Base-by-base conservation (phyloP, 2,888 invertebrate genomes). In the Epinotia nisella region DNA sequence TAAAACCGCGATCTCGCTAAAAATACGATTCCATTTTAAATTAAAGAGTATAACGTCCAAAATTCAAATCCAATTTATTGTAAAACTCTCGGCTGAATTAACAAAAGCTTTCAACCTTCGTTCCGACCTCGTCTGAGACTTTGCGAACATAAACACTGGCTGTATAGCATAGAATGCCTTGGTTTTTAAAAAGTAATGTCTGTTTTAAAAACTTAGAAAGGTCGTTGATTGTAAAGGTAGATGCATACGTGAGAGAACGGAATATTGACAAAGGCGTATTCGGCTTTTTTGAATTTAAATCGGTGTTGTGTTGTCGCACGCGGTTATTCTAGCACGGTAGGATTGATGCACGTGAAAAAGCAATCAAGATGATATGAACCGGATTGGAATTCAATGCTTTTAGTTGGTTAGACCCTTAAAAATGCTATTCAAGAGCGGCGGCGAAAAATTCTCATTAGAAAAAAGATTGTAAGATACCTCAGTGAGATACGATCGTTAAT, bases 91-190 rank as follows among this genome's bases (percentile, higher is more conserved):
- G 62, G 56, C 62, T 68, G 62, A 72, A 72, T 68, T 71, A 71
- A 67, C 66, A 71, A 67, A 72, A 67, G 67, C 72, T 67, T 45
- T 45, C 60, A 71, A 60, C 67, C 71, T 60, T 71, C 56, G 71
- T 29, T 53, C 35, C 61, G 67, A 67, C 72, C 72, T 56, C 24
- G 62, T n/a, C n/a, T 51, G 49, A 51, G 24, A 62, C 29, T 64
- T 64, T 11, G 29, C 29, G 4, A 62, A 51, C 49, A 19, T 45
- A 61, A 62, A 62, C 55, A 55, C 41, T 64, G 62, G 62, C 62
- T 51, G 61, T 19, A 49, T 64, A 35, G 19, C 49, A 51, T 64
- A 35, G 5, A 35, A 53, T 51, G 29, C 64, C 51, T 64, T 51
- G 51, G 35, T 64, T 64, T 45, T 51, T 53, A 13, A 61, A 62